Conservation (phyloP, 1,140 invertebrate genomes). For the Galleria mellonella region DNA sequence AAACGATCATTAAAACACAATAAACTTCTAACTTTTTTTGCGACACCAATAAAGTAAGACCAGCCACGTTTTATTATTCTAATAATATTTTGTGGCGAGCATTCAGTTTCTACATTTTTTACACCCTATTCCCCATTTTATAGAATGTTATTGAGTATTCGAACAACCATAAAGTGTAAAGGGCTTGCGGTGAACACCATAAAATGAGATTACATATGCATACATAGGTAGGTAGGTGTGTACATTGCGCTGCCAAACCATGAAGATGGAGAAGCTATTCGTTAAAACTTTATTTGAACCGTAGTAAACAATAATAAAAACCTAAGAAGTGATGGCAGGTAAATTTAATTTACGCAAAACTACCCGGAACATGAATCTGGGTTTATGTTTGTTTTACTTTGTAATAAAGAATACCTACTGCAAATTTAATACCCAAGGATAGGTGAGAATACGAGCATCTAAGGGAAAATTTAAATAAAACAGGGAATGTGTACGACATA, state of each 20-base stretch:
- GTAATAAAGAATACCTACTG: no score
- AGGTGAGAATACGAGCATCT: no score
- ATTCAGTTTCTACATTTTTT: conserved; percentile 1
- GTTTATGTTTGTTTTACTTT: no score
- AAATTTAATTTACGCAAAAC: no score
- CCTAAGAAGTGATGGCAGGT: neutral
- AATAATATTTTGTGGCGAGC: conserved; percentile 2
- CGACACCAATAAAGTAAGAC: neutral
- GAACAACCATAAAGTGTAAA: conserved; percentile 5
- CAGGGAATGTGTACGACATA: no score
- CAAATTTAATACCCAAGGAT: no score
- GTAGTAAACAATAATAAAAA: conserved; percentile 1
- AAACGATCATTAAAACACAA: neutral
- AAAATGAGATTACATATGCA: neutral
- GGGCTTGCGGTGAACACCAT: conserved; percentile 1
- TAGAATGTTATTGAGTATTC: conserved; percentile 9
- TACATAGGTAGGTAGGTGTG: neutral
- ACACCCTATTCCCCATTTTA: conserved; percentile 3
- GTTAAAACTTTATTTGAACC: conserved; percentile 3
- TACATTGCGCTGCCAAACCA: neutral
- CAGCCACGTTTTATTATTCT: conserved; percentile 2
- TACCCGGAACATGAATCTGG: no score
- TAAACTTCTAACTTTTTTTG: neutral
- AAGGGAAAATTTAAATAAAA: no score
- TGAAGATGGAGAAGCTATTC: neutral